A percentile compares a stretch with the other conserved stretches of the same genome.
Conservation (phyloP, 2,113 vertebrate species). For the Hiodon alosoides region DNA sequence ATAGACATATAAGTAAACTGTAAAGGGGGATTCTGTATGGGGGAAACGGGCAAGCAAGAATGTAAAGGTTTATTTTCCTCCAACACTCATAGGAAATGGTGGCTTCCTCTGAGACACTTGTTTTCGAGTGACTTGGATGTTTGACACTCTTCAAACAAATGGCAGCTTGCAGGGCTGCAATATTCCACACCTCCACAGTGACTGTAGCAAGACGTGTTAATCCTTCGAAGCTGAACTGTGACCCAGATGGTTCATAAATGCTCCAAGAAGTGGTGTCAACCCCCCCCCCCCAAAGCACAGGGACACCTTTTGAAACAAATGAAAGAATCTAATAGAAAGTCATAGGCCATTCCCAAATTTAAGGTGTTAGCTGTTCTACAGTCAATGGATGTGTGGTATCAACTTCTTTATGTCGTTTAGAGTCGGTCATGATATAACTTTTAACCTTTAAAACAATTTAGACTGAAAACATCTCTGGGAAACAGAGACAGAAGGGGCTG, state of each 20-base stretch:
- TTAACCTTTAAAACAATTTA: too few species aligned
- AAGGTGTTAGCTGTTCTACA: too few species aligned
- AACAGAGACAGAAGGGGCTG: too few species aligned
- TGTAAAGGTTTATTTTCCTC: background rate
- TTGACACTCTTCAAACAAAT: background rate
- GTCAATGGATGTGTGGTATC: too few species aligned
- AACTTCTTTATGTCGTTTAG: too few species aligned
- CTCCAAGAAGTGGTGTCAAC: background rate
- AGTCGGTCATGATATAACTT: too few species aligned
- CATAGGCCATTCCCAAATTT: too few species aligned
- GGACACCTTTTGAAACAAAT: background rate
- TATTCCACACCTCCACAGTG: slow-evolving; percentile 9
- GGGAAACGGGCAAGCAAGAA: background rate
- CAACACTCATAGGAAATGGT: slow-evolving; percentile 3
- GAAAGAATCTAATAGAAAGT: background rate
- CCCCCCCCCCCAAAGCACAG: background rate
- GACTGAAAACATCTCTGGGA: too few species aligned
- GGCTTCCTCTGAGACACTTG: background rate
- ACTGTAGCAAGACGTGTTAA: slow-evolving; percentile 10
- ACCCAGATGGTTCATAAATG: slow-evolving; percentile 15
- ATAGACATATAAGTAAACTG: too few species aligned
- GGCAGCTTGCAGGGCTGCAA: slow-evolving; percentile 2
- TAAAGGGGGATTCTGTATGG: too few species aligned
- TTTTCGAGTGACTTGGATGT: background rate
- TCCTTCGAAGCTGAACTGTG: slow-evolving; percentile 14